Evolutionary conservation across 2,888 invertebrate genomes (phyloP).

Genomic region (Pachymerium ferrugineum): DNA sequence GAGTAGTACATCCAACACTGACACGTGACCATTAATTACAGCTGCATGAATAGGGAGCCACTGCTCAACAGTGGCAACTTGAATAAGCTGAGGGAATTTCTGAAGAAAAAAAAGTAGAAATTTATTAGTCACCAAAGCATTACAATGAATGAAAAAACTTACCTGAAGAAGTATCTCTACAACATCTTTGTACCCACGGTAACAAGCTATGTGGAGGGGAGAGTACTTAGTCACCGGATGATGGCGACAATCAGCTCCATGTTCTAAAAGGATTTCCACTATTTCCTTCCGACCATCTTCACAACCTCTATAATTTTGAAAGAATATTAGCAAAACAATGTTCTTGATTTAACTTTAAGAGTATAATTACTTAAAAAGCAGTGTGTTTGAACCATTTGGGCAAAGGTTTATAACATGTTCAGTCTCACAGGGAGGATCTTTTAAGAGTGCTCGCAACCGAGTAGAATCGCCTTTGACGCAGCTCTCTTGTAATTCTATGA

Average conservation of each 20-base stretch:
- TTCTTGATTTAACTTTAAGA: conserved; percentile 20
- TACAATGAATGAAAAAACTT: conserved; percentile 25
- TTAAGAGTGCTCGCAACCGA: conserved; percentile 61
- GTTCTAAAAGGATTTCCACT: conserved; percentile 68
- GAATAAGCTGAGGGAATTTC: conserved; percentile 75
- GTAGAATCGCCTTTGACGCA: conserved; percentile 66
- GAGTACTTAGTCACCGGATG: conserved; percentile 89
- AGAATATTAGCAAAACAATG: background rate
- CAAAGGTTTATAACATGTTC: conserved; percentile 69
- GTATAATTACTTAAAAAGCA: conserved; percentile 70
- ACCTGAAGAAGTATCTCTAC: conserved; percentile 65
- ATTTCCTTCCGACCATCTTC: conserved; percentile 75
- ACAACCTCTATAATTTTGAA: conserved; percentile 68
- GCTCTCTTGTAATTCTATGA: conserved; percentile 65
- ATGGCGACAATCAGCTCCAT: conserved; percentile 80
- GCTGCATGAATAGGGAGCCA: conserved; percentile 92
- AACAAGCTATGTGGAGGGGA: conserved; percentile 83
- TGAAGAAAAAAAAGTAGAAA: conserved; percentile 43
- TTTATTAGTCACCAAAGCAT: background rate
- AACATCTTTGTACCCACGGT: conserved; percentile 74
- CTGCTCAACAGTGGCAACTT: conserved; percentile 81
- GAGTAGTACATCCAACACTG: conserved; percentile 70
- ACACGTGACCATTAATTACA: conserved; percentile 76
- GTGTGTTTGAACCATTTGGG: conserved; percentile 78
- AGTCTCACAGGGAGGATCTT: conserved; percentile 48